Evolutionary conservation across 2,888 invertebrate species (phyloP), one percentile per base, ranked within the genome.

Genomic region (Pandemis corylana): DNA sequence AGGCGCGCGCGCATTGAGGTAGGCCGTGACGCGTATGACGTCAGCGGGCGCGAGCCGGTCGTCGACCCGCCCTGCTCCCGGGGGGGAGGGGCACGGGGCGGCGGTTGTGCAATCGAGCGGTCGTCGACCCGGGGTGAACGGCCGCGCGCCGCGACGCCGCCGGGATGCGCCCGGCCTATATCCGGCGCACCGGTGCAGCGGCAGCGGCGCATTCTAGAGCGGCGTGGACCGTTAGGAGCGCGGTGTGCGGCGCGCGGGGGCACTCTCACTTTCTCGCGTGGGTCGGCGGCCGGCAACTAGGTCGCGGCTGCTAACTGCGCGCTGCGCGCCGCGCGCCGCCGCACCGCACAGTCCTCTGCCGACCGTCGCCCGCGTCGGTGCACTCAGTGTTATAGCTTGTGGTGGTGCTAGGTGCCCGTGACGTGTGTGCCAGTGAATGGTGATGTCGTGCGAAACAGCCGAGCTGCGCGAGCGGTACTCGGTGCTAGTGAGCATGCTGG

Each of bases 201-300:
- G 89, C 90, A 85, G 90, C 93, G 87, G 90, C 93, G 92, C 93
- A 94, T 94, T 94, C 94, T 94, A 93, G 94, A 93, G 92, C 94
- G 93, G 88, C 91, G 91, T 84, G 92, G 90, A 93, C 94, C 94
- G 94, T 94, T 93, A 94, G 93, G 88, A 89, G 92, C 89, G 89
- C 89, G 88, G 86, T 80, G 84, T 79, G 80, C 73, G 80, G 80
- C 72, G 84, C 82, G 87, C 84, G 90, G 92, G 90, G 89, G 90
- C 93, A 95, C 95, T 95, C 95, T 95, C 95, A 94, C 95, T 95
- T 95, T 95, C 94, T 93, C 94, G 94, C 91, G 85, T 95, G 94
- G 95, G 96, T 96, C 96, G 96, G 96, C 95, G 96, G 95, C 96
- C 97, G 95, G 95, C 95, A 96, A 96, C 95, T 96, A 95, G 96